Base-by-base conservation (phyloP, 2,888 invertebrate genomes). In the Galerucella calmariensis region DNA sequence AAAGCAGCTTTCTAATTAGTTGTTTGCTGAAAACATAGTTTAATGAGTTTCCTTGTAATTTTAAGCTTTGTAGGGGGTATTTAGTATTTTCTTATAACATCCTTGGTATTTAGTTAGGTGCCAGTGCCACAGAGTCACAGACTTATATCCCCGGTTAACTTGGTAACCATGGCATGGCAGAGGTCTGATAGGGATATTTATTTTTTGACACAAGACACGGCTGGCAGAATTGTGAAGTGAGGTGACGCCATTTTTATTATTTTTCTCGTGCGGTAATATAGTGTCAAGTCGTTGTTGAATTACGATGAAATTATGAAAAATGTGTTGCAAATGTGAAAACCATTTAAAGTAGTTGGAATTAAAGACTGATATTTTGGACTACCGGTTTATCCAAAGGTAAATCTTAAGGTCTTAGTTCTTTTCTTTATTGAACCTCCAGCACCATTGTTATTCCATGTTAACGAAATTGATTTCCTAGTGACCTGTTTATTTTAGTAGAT, bases 221-320 rank as follows among this genome's bases (percentile, higher is more conserved):
- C 11, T 27, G n/a, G 20, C 41, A 65, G 24, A 24, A 6, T 48
- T 62, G 59, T 11, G 1, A 53, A 51, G n/a, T 27, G 16, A 9
- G 35, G 68, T 68, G 65, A 65, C 71, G 71, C 71, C 71, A 71
- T 71, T 71, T 71, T 63, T 65, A 63, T 53, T 70, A 71, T 71
- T 71, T 58, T 65, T 16, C 16, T 63, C 71, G 71, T 71, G 71
- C 65, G 56, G 71, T 65, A 24, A 56, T 24, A 35, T 70, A 51
- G 27, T 53, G 48, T 65, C 53, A 65, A 63, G 24, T 65, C 2
- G 2, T 48, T 35, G 12, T 14, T 44, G 11, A 70, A 53, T 62
- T 56, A 67, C 35, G 56, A 4, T 46, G 12, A 65, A 65, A 44
- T 65, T 44, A 62, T 71, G 71, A 56, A 51, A 65, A 41, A 56